A percentile compares a stretch with the other conserved stretches of the same genome.
Evolutionary conservation across 2,113 vertebrate genomes (phyloP).

Genomic region (Philantomba maxwellii): DNA sequence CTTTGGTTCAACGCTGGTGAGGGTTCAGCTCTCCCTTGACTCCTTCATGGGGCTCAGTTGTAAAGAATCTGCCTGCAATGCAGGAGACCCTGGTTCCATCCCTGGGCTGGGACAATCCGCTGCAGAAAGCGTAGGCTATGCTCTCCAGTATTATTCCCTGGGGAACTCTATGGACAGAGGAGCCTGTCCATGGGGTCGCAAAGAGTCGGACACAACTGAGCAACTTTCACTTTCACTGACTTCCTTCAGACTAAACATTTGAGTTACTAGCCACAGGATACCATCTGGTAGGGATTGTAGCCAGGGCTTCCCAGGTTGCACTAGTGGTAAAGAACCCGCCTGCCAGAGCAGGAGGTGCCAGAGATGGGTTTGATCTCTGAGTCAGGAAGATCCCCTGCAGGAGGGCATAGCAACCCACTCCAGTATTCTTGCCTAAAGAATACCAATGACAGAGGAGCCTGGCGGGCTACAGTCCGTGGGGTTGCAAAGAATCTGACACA

Average conservation of each 20-base stretch:
- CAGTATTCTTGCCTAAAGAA: not conserved
- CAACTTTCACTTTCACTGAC: not conserved
- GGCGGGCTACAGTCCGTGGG: not conserved
- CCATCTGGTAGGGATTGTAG: constrained; percentile 60
- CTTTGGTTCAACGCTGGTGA: constrained; percentile 39
- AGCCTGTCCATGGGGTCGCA: not conserved
- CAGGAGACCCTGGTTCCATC: not conserved
- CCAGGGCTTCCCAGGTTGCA: not conserved
- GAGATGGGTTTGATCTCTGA: not conserved
- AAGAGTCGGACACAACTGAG: not conserved
- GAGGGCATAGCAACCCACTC: not conserved
- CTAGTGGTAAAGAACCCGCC: not conserved
- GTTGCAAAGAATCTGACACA: not conserved
- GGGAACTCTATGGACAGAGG: not conserved
- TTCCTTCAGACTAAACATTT: constrained; percentile 73
- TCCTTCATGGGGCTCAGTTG: not conserved
- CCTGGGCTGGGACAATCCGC: not conserved
- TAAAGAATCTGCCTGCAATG: not conserved
- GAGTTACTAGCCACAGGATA: constrained; percentile 70
- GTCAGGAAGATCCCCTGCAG: not conserved
- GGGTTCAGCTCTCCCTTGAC: constrained; percentile 64
- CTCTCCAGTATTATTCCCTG: not conserved
- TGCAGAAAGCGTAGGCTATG: not conserved
- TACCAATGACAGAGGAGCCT: not conserved
- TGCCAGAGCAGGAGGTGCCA: not conserved